Conservation (phyloP, 2,113 vertebrate species). For the Sylvia atricapilla region DNA sequence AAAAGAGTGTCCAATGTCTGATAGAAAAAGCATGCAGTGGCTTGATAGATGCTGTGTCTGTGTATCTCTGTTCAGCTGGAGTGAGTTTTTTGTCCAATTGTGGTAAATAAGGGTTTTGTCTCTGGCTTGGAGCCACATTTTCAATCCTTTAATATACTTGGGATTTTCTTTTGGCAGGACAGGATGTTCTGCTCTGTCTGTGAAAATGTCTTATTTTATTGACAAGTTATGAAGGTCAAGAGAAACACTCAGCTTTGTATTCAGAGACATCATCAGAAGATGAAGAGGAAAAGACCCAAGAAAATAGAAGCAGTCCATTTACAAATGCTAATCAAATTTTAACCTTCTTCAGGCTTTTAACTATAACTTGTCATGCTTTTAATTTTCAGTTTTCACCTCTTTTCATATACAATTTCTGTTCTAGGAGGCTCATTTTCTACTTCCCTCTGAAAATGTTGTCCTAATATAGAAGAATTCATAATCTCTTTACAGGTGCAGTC, state of each 20-base stretch:
- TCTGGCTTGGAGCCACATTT: conserved; percentile 12
- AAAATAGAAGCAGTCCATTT: neutral
- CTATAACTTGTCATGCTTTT: neutral
- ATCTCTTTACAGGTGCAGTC: neutral
- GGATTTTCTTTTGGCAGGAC: conserved; percentile 51
- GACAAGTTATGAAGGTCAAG: conserved; percentile 44
- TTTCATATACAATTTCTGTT: neutral
- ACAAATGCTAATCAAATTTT: neutral
- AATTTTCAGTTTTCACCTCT: neutral
- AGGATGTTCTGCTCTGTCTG: neutral
- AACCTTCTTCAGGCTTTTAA: neutral
- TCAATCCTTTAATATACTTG: conserved; percentile 51
- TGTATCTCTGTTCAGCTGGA: neutral
- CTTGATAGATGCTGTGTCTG: neutral
- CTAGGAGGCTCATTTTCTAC: neutral
- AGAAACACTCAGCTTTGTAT: neutral
- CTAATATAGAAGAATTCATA: neutral
- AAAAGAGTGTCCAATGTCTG: neutral
- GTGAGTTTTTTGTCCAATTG: neutral
- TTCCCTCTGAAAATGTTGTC: neutral
- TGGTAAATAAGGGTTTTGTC: conserved; percentile 2
- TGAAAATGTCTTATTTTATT: conserved; percentile 52
- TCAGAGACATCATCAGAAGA: neutral
- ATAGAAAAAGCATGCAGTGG: neutral
- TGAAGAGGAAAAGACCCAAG: neutral